Base-by-base conservation (phyloP, 2,888 invertebrate genomes). In the Agrotis clavis region DNA sequence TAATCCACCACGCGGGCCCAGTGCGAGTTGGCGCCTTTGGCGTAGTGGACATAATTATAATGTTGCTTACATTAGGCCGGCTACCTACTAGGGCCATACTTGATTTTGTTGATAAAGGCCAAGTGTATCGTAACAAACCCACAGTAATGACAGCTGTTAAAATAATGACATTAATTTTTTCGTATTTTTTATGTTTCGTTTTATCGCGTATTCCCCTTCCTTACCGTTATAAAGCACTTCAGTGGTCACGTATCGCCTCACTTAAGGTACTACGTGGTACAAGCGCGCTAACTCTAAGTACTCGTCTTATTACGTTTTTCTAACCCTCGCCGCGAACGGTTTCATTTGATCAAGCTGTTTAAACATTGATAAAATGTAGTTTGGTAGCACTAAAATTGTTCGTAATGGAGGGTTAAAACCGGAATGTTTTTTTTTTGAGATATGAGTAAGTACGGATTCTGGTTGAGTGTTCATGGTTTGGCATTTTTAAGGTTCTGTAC, bases 261-360 rank as follows among this genome's bases (percentile, higher is more conserved):
- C 72, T 86, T 84, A 86, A 79, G 56, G 56, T 70, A 1, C 71
- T 79, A 84, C 84, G 86, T 86, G 86, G 74, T 73, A 74, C 63
- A 79, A 65, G 63, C 54, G 47, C 54, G 64, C 67, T 74, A 81
- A 78, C 75, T 76, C 51, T 64, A 78, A 84, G 79, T 76, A 72
- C 75, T 75, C 60, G 61, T 66, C 81, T 72, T 84, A 84, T 78
- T 76, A 67, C 66, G 67, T 75, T 71, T 81, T 84, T 77, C 69
- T 47, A 30, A 56, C 74, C 53, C 57, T 41, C 50, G 54, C 25
- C 19, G 54, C 61, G 25, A 83, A 69, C 67, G 67, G 35, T 69
- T 84, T 77, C 72, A 74, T 77, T 81, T 73, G 70, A 83, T 74
- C 73, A 77, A 74, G 68, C 65, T 82, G 57, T 64, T 81, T 72